phyloP scores from a whole-genome alignment of 2,113 vertebrate species.

The Piprites chloris region DNA sequence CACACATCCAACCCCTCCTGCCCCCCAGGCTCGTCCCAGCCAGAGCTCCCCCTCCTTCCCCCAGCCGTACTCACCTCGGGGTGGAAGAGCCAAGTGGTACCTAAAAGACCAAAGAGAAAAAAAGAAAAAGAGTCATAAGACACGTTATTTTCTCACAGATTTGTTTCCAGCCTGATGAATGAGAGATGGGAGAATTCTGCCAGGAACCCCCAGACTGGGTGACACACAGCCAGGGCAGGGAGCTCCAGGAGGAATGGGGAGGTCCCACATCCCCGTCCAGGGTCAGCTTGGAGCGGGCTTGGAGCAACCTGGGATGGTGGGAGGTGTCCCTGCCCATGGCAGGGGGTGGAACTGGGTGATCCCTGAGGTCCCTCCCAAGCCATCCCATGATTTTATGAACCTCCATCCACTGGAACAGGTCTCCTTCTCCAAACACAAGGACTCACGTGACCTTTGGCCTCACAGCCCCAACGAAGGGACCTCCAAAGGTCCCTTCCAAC shows the following conservation, averaged over 20 bases:
- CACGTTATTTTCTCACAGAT: background rate
- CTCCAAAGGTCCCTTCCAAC: background rate
- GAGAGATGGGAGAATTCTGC: background rate
- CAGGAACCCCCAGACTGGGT: background rate
- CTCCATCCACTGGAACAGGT: background rate
- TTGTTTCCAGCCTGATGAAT: background rate
- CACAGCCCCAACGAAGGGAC: background rate
- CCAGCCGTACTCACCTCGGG: constrained; percentile 66
- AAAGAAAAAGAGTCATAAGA: background rate
- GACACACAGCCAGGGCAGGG: background rate
- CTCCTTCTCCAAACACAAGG: background rate
- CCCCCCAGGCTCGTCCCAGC: background rate
- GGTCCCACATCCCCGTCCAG: background rate
- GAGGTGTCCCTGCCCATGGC: background rate
- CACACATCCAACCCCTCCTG: rapidly evolving
- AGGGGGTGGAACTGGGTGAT: background rate
- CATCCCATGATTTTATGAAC: background rate
- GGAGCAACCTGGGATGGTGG: rapidly evolving
- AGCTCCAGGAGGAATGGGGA: background rate
- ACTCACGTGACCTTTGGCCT: rapidly evolving
- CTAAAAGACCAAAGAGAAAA: constrained; percentile 57
- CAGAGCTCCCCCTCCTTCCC: background rate
- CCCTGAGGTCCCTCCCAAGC: background rate
- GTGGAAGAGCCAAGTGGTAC: constrained; percentile 64
- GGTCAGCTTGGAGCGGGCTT: background rate